Conservation (phyloP, 2,113 vertebrate genomes). For the Zapus hudsonius region DNA sequence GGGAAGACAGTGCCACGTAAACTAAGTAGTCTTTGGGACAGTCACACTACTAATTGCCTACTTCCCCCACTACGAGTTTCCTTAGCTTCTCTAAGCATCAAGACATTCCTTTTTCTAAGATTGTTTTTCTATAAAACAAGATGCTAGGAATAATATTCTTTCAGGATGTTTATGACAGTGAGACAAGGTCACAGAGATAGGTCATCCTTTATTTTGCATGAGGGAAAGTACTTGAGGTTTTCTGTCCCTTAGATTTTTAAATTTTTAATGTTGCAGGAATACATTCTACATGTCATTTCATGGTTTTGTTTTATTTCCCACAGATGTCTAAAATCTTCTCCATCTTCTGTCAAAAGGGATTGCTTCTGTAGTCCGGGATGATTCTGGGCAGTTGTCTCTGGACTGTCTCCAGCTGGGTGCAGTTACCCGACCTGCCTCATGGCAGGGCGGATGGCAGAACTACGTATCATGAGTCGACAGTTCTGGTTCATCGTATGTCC, state of each 20-base stretch:
- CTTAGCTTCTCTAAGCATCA: not conserved
- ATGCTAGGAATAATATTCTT: not conserved
- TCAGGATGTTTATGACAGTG: not conserved
- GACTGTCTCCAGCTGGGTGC: not conserved
- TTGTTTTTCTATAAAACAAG: not conserved
- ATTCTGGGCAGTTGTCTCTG: not conserved
- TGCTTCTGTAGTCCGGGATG: not conserved
- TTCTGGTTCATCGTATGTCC: conserved; percentile 2
- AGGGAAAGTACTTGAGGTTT: not conserved
- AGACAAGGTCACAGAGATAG: not conserved
- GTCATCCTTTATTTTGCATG: not conserved
- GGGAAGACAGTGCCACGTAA: not conserved
- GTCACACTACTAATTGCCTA: not conserved
- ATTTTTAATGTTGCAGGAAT: not conserved
- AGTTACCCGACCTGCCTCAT: not conserved
- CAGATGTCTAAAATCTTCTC: not conserved
- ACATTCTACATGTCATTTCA: not conserved
- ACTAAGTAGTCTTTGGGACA: not conserved
- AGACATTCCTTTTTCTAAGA: not conserved
- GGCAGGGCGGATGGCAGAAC: not conserved
- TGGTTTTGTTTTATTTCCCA: not conserved
- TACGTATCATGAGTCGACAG: not conserved
- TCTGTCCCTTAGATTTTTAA: not conserved
- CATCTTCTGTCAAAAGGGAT: not conserved
- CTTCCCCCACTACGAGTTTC: not conserved